These are phyloP conservation scores for Steromphala cineraria DNA, from an alignment of 2,888 invertebrate species.

Conservation along the genomic window DNA sequence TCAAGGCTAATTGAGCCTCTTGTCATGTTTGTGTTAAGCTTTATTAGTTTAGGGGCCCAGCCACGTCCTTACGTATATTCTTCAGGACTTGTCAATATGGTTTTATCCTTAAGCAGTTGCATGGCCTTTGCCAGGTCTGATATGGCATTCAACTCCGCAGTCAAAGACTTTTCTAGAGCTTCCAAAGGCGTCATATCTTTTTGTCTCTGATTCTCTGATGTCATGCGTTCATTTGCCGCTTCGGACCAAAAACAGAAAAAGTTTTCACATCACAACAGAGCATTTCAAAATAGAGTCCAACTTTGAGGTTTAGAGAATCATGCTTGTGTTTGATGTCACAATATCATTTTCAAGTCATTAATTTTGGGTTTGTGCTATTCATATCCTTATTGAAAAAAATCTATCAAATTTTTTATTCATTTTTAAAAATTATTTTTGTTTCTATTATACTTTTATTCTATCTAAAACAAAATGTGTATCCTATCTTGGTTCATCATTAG, in stretches of 20 bases:
- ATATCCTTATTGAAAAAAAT: not conserved
- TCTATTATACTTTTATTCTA: too few relatives aligned
- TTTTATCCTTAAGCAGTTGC: constrained; percentile 3
- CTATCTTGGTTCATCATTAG: too few relatives aligned
- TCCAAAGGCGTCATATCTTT: not conserved
- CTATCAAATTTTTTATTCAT: not conserved
- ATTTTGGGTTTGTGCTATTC: not conserved
- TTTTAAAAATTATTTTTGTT: too few relatives aligned
- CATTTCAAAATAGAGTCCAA: not conserved
- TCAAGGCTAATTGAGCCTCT: constrained; percentile 15
- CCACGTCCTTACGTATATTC: not conserved
- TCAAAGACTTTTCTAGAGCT: constrained; percentile 12
- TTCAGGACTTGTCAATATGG: constrained; percentile 1
- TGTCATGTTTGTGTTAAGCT: constrained; percentile 17
- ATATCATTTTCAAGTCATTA: not conserved
- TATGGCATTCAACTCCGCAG: constrained; percentile 4
- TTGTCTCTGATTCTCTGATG: constrained; percentile 6
- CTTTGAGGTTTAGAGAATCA: not conserved
- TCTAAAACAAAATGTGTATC: too few relatives aligned
- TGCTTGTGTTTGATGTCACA: not conserved
- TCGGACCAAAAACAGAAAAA: constrained; percentile 4
- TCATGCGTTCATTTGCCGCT: not conserved
- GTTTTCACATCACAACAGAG: not conserved
- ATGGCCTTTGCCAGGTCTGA: not conserved
- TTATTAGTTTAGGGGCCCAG: constrained; percentile 17